These are phyloP conservation scores for Zeuzera pyrina DNA, from an alignment of 2,888 invertebrate genomes.

Conservation along the genomic window DNA sequence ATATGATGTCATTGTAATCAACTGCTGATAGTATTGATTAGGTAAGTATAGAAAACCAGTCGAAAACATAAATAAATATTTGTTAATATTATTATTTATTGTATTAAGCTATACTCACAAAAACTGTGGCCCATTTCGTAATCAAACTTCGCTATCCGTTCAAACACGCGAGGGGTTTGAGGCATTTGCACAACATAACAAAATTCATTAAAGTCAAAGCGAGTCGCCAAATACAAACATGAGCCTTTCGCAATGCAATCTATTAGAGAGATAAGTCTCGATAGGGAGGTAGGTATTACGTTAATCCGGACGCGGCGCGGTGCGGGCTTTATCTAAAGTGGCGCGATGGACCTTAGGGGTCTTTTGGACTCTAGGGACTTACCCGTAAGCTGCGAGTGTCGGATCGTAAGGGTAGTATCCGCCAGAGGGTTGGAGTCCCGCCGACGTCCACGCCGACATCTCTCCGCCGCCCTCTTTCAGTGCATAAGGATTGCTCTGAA, in stretches of 20 bases:
- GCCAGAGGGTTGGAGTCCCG: conserved; percentile 90
- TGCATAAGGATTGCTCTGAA: conserved; percentile 92
- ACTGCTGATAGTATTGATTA: too few species aligned
- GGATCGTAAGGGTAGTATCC: conserved; percentile 96
- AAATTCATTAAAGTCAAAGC: conserved; percentile 51
- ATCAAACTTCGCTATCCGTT: conserved; percentile 15
- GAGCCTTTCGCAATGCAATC: conserved; percentile 68
- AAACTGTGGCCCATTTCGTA: conserved; percentile 35
- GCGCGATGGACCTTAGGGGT: conserved; percentile 45
- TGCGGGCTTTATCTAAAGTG: conserved; percentile 65
- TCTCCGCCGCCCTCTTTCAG: conserved; percentile 89
- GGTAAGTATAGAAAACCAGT: too few species aligned
- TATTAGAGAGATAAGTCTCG: conserved; percentile 63
- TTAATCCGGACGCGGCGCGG: conserved; percentile 54
- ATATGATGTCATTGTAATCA: too few species aligned
- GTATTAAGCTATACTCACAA: conserved; percentile 25
- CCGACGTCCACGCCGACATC: conserved; percentile 94
- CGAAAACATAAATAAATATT: too few species aligned
- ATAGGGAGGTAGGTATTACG: conserved; percentile 60
- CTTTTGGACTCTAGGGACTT: conserved; percentile 70
- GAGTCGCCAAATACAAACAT: conserved; percentile 59
- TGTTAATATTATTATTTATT: conserved; percentile 11
- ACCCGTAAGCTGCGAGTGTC: conserved; percentile 94
- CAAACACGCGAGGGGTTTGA: conserved; percentile 28
- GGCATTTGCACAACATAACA: conserved; percentile 51